A percentile compares a stretch with the other conserved stretches of the same genome.
Evolutionary conservation across 2,797 vertebrate genomes (phyloP).

Genomic region (Lophotriccus pileatus): DNA sequence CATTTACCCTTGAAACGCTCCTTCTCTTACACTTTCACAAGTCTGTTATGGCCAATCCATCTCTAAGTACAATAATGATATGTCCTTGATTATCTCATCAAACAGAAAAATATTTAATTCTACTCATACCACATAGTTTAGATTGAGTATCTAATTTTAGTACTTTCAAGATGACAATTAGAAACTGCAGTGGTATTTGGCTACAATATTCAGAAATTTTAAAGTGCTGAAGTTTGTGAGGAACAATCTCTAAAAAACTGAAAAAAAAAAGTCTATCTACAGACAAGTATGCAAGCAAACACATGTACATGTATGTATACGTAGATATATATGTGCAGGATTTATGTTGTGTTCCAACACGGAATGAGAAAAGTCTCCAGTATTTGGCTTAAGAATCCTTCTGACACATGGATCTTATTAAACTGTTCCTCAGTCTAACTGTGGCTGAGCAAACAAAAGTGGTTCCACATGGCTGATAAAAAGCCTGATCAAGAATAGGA

Average conservation of each 20-base stretch:
- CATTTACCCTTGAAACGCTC: neutral
- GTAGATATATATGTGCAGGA: neutral
- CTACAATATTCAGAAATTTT: neutral
- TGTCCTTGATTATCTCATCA: neutral
- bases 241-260: neutral
- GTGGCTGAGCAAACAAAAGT: slow-evolving; percentile 50
- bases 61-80: neutral
- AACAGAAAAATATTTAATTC: neutral
- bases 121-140: neutral
- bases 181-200: neutral
- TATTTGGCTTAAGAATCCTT: slow-evolving; percentile 22
- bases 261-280: neutral
- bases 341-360: neutral
- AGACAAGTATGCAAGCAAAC: neutral
- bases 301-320: neutral
- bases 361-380: slow-evolving; percentile 21
- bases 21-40: neutral
- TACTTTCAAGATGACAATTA: neutral
- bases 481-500: slow-evolving; percentile 15
- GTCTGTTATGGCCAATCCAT: neutral
- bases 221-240: neutral
- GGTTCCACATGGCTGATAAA: slow-evolving; percentile 67
- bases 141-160: neutral
- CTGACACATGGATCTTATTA: slow-evolving; percentile 37
- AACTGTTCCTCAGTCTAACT: slow-evolving; percentile 4